These are phyloP conservation scores for Toxotes jaculatrix DNA, from an alignment of 2,113 vertebrate species.

Conservation along the genomic window DNA sequence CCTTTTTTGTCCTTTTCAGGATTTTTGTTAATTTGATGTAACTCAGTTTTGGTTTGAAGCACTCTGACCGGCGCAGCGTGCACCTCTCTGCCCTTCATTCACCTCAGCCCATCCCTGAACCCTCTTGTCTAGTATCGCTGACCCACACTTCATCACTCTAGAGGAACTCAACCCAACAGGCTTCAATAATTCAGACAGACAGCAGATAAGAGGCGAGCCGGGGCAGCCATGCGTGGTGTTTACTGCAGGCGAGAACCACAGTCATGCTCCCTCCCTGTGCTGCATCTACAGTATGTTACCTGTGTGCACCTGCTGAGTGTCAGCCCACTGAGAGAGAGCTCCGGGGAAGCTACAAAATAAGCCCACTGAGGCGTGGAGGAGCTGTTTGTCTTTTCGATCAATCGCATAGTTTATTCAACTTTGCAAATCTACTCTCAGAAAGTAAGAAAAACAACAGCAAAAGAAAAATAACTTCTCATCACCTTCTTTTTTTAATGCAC, in stretches of 20 bases:
- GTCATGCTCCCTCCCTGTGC: not conserved
- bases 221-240: conserved; percentile 57
- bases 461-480: not conserved
- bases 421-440: not conserved
- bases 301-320: conserved; percentile 38
- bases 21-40: not conserved
- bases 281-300: conserved; percentile 10
- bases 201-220: conserved; percentile 48
- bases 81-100: conserved; percentile 3
- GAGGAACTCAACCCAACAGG: conserved; percentile 68
- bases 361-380: not conserved
- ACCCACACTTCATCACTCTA: conserved; percentile 55
- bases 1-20: not conserved
- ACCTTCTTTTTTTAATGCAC: not conserved
- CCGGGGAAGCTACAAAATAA: not conserved
- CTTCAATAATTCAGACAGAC: conserved; percentile 82
- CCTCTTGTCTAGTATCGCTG: conserved; percentile 18
- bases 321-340: not conserved
- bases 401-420: not conserved
- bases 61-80: not conserved
- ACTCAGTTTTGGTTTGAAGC: not conserved
- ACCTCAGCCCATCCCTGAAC: conserved; percentile 31
- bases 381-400: not conserved
- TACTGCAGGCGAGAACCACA: conserved; percentile 41
- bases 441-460: not conserved